phyloP scores from a whole-genome alignment of 2,113 vertebrate species.

The Leptobrachium leishanense region DNA sequence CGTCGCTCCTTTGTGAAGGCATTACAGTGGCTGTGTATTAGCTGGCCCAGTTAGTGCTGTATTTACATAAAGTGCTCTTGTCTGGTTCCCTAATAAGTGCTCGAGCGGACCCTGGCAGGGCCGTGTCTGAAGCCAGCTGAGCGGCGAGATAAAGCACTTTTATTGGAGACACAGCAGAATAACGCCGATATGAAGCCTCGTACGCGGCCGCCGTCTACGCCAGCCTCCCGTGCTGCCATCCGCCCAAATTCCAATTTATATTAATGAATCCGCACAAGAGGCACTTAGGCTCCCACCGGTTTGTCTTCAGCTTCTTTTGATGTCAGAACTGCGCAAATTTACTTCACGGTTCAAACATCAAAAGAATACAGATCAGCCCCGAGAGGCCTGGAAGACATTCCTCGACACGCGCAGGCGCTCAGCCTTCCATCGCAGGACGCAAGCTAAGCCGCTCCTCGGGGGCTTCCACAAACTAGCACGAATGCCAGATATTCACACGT shows the following conservation, averaged over 20 bases:
- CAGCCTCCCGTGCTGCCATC: slow-evolving; percentile 28
- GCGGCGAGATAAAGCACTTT: slow-evolving; percentile 37
- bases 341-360: slow-evolving; percentile 36
- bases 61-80: slow-evolving; percentile 25
- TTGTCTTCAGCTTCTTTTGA: slow-evolving; percentile 39
- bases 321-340: slow-evolving; percentile 38
- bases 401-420: slow-evolving; percentile 7
- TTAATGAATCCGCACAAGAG: slow-evolving; percentile 47
- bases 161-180: slow-evolving; percentile 26
- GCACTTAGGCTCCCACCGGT: slow-evolving; percentile 38
- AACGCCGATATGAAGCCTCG: slow-evolving; percentile 14
- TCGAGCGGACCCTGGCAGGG: slow-evolving; percentile 12
- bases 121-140: slow-evolving; percentile 22
- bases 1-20: background rate
- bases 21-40: background rate
- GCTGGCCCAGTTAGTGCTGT: background rate
- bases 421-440: background rate
- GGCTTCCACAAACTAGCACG: background rate
- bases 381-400: slow-evolving; percentile 20
- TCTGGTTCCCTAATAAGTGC: slow-evolving; percentile 10
- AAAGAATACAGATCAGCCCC: slow-evolving; percentile 43
- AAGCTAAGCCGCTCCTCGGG: background rate
- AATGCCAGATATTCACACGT: no score
- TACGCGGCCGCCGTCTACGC: slow-evolving; percentile 29
- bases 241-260: slow-evolving; percentile 45